phyloP scores from a whole-genome alignment of 2,797 vertebrate genomes.

The Peromyscus nudipes region DNA sequence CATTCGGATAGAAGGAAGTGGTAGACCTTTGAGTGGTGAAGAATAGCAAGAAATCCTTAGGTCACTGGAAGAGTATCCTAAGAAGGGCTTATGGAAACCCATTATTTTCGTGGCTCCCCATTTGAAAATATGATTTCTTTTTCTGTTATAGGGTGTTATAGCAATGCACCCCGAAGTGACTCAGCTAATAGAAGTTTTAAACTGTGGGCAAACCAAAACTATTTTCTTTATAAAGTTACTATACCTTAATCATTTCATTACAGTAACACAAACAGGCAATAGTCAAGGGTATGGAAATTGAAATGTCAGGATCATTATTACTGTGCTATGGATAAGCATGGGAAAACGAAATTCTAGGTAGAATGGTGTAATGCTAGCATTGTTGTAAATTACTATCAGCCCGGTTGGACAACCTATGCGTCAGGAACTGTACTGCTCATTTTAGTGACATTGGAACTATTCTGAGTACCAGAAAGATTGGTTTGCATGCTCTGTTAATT shows the following conservation, averaged over 20 bases:
- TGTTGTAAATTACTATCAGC: slow-evolving; percentile 31
- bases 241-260: background rate
- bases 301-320: background rate
- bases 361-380: background rate
- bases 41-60: background rate
- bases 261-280: background rate
- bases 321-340: background rate
- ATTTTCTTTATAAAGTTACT: background rate
- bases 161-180: background rate
- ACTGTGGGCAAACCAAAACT: background rate
- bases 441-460: slow-evolving; percentile 28
- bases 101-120: background rate
- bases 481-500: background rate
- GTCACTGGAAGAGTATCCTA: background rate
- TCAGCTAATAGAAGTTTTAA: background rate
- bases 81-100: background rate
- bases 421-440: background rate
- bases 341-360: slow-evolving; percentile 14
- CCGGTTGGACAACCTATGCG: background rate
- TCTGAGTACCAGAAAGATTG: background rate
- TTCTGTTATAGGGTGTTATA: background rate
- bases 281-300: background rate
- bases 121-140: background rate
- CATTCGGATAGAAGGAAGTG: background rate
- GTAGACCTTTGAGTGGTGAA: background rate